A percentile compares a stretch with the other conserved stretches of the same genome.
phyloP scores from a whole-genome alignment of 2,113 vertebrate genomes.

The Lipotes vexillifer region DNA sequence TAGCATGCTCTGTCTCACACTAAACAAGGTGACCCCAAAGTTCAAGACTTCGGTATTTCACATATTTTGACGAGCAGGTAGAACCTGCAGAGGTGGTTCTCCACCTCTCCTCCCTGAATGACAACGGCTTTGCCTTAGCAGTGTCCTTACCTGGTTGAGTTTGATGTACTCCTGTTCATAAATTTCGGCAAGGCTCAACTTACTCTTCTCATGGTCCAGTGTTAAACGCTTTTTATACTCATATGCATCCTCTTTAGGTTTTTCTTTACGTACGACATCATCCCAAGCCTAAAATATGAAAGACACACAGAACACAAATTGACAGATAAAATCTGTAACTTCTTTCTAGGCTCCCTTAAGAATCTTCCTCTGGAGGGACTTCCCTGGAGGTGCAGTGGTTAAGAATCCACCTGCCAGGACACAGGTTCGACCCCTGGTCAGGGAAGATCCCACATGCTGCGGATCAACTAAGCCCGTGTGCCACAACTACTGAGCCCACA shows the following conservation, averaged over 20 bases:
- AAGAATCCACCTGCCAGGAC: too few species aligned
- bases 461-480: too few species aligned
- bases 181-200: slow-evolving; percentile 94
- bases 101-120: not conserved
- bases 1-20: not conserved
- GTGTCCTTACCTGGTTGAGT: slow-evolving; percentile 87
- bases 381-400: too few species aligned
- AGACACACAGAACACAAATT: not conserved
- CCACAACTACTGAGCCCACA: too few species aligned
- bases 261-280: slow-evolving; percentile 95
- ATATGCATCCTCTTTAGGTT: slow-evolving; percentile 92
- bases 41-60: not conserved
- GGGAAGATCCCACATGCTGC: too few species aligned
- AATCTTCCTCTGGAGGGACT: not conserved
- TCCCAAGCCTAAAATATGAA: slow-evolving; percentile 89
- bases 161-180: slow-evolving; percentile 97
- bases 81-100: not conserved
- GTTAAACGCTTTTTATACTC: slow-evolving; percentile 95
- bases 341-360: not conserved
- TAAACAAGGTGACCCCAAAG: not conserved
- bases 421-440: too few species aligned
- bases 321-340: not conserved
- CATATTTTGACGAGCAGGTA: not conserved
- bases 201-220: slow-evolving; percentile 97
- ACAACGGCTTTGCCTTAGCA: not conserved